These are phyloP conservation scores for Plodia interpunctella DNA, from an alignment of 1,140 invertebrate species.

Conservation along the genomic window DNA sequence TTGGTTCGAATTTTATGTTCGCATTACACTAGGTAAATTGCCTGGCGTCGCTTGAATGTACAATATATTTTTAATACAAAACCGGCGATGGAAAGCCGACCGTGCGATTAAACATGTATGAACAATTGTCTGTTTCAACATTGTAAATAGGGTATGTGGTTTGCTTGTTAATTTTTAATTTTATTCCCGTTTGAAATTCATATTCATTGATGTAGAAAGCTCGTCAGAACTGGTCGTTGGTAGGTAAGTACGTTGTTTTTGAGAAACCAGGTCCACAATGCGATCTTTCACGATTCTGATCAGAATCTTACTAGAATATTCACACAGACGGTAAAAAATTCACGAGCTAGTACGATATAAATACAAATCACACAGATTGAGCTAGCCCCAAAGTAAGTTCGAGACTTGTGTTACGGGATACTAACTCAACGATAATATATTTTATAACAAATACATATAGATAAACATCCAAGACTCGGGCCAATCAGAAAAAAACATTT, in stretches of 20 bases:
- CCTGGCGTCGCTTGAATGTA: slow-evolving; percentile 32
- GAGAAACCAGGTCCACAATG: too few relatives aligned
- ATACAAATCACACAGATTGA: too few relatives aligned
- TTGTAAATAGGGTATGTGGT: not conserved
- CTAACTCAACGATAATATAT: too few relatives aligned
- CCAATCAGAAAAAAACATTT: too few relatives aligned
- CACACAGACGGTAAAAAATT: too few relatives aligned
- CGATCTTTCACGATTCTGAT: too few relatives aligned
- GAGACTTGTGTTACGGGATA: too few relatives aligned
- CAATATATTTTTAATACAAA: slow-evolving; percentile 17
- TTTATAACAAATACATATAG: too few relatives aligned
- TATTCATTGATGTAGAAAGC: not conserved
- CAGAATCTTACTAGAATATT: too few relatives aligned
- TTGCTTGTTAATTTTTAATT: not conserved
- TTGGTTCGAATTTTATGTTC: slow-evolving; percentile 64
- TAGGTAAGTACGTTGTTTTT: not conserved
- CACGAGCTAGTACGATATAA: too few relatives aligned
- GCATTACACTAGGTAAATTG: slow-evolving; percentile 37
- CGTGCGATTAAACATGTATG: not conserved
- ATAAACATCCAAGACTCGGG: too few relatives aligned
- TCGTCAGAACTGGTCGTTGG: not conserved
- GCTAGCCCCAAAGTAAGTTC: too few relatives aligned
- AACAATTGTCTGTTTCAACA: slow-evolving; percentile 12
- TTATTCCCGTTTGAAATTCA: not conserved
- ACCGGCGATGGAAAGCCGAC: not conserved